Evolutionary conservation across 2,113 vertebrate genomes (phyloP), one percentile per base, ranked within the genome.

Genomic region (Lasiurus borealis): DNA sequence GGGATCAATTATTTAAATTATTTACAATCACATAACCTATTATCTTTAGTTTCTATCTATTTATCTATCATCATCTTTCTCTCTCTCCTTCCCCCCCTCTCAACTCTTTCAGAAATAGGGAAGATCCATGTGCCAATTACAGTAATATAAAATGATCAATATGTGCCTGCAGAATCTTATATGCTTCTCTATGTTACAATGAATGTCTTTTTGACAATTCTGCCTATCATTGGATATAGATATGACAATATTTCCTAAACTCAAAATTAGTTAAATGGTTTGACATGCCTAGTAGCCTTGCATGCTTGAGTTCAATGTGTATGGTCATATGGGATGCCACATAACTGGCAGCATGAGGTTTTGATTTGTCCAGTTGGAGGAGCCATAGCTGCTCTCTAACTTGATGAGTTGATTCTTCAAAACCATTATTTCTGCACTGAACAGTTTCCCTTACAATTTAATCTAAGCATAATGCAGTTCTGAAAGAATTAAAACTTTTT

Each of bases 251-350:
- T 5, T 66, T 85, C 23, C 7, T n/a, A 23, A 84, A 66, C 6
- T 85, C 27, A 76, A 71, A 84, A 44, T 29, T 44, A 29, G 1
- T 48, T 34, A 62, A 19, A 21, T 62, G 31, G 19, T 83, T 86
- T 84, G n/a, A 64, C 13, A 18, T 6, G 4, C 48, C 31, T 48
- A 5, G 5, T 2, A 5, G 11, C 52, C 23, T 90, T 15, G 4
- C 6, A 11, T 69, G 18, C 27, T 36, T 50, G 23, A 91, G n/a
- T 81, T 40, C 34, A 50, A 4, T 4, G 0, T n/a, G 13, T 9
- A 44, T 44, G 7, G 31, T 36, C n/a, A 54, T 6, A 3, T 1
- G 1, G 15, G 15, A 34, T 2, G 31, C n/a, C 11, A 48, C 25
- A 5, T 50, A 5, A 62, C 8, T 50, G 4, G 46, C 27, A 21